Evolutionary conservation across 2,113 vertebrate genomes (phyloP).

Genomic region (Spea bombifrons): DNA sequence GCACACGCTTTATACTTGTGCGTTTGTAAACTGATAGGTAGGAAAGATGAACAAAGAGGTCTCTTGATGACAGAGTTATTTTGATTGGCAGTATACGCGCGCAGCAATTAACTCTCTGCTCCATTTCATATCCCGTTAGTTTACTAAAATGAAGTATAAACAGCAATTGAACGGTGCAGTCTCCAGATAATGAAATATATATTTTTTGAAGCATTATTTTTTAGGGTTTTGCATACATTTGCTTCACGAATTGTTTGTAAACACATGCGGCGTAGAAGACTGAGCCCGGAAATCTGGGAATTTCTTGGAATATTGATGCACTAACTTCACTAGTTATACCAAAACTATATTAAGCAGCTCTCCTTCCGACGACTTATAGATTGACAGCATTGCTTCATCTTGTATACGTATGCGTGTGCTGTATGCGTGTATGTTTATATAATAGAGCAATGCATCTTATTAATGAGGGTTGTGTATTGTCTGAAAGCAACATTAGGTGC

Average conservation of each 20-base stretch:
- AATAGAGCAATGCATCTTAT: too few relatives aligned
- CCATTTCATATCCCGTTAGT: constrained; percentile 43
- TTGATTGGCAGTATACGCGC: constrained; percentile 37
- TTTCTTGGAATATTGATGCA: too few relatives aligned
- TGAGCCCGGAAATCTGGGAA: too few relatives aligned
- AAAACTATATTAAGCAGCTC: too few relatives aligned
- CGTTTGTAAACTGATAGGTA: constrained; percentile 39
- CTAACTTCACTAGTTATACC: too few relatives aligned
- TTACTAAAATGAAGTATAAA: constrained; percentile 42
- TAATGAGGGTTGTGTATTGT: too few relatives aligned
- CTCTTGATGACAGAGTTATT: constrained; percentile 36
- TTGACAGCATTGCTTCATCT: too few relatives aligned
- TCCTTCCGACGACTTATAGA: too few relatives aligned
- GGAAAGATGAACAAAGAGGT: constrained; percentile 27
- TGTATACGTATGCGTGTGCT: too few relatives aligned
- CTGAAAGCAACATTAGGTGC: too few relatives aligned
- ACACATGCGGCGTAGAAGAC: too few relatives aligned
- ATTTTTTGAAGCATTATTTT: background rate
- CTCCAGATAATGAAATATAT: constrained; percentile 39
- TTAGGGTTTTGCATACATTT: background rate
- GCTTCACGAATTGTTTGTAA: background rate
- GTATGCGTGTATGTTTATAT: too few relatives aligned
- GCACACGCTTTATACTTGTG: constrained; percentile 13
- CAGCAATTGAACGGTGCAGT: constrained; percentile 27
- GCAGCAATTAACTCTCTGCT: constrained; percentile 44